Base-by-base conservation (phyloP, 2,113 vertebrate genomes). In the Gorsachius goisagi region DNA sequence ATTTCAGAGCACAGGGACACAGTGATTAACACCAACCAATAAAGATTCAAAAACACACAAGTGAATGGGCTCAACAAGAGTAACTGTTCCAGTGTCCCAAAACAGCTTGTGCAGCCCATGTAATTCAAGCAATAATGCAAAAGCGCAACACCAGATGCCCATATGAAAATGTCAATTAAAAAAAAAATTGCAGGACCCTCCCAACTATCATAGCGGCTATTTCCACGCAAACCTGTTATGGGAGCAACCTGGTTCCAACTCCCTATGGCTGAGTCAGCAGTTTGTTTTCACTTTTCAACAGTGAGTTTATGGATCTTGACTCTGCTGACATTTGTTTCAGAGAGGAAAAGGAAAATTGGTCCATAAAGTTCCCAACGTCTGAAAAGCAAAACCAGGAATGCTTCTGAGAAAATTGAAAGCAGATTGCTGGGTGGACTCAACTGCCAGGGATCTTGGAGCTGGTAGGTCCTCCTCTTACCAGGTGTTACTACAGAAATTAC, bases 291-390 rank as follows among this genome's bases (percentile, higher is more conserved):
- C 69, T 89, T 82, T 96, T 82, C 89, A 96, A 72, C 64, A 91
- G 85, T 86, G 90, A 77, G 66, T 93, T 94, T 88, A 97, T 79
- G 72, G 74, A 96, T 95, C 63, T 71, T 94, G 74, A 97, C 85
- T 94, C 35, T 92, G 72, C 58, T 63, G 84, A 91, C 69, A 69
- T 94, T 95, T 73, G 49, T 93, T 97, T 81, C 78, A 69, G 50
- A 78, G 77, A 92, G 79, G 33, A 89, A 85, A 96, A 72, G 78
- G 45, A 94, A 94, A 93, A 90, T 52, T 27, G 78, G 74, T 89
- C 86, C 62, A 92, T 96, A 94, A 97, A 87, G 44, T 66, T 96
- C 76, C 55, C 89, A 89, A 24, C 26, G 55, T 56, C 73, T 89
- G 66, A 72, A 93, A 97, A 93, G 73, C 52, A 91, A 97, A 92